Conservation (phyloP, 2,113 vertebrate species). For the Lepisosteus oculatus region DNA sequence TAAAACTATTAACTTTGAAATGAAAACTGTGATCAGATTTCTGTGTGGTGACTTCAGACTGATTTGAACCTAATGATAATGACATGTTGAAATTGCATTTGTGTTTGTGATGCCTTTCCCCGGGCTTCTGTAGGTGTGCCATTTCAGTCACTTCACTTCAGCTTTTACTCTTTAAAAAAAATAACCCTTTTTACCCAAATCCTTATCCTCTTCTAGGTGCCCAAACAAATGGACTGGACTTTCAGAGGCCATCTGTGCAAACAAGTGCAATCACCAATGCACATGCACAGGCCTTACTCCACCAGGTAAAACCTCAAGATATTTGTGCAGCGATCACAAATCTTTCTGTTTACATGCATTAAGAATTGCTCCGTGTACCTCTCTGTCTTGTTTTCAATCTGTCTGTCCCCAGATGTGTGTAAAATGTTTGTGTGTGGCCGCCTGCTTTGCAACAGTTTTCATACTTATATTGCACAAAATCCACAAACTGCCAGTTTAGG, state of each 20-base stretch:
- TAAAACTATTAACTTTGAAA: too few species aligned
- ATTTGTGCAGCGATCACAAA: background rate
- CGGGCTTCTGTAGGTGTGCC: too few species aligned
- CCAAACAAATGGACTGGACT: slow-evolving; percentile 96
- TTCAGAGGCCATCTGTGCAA: slow-evolving; percentile 90
- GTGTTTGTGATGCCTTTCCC: too few species aligned
- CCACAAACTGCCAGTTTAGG: too few species aligned
- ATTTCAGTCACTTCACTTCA: too few species aligned
- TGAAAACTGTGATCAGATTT: too few species aligned
- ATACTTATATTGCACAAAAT: too few species aligned
- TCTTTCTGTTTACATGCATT: background rate
- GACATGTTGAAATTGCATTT: too few species aligned
- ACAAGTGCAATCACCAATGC: slow-evolving; percentile 91
- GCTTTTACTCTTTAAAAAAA: too few species aligned
- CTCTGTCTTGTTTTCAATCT: background rate
- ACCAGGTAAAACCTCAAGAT: slow-evolving; percentile 80
- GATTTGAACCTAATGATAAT: too few species aligned
- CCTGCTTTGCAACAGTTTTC: background rate
- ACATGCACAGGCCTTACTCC: slow-evolving; percentile 96
- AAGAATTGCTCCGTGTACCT: background rate
- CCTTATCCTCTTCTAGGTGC: slow-evolving; percentile 66
- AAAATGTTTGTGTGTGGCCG: slow-evolving; percentile 1
- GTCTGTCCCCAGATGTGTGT: background rate
- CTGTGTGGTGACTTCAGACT: too few species aligned
- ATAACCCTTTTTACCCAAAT: slow-evolving; percentile 15